These are phyloP conservation scores for Icerya purchasi DNA, from an alignment of 2,888 invertebrate genomes.

Conservation along the genomic window DNA sequence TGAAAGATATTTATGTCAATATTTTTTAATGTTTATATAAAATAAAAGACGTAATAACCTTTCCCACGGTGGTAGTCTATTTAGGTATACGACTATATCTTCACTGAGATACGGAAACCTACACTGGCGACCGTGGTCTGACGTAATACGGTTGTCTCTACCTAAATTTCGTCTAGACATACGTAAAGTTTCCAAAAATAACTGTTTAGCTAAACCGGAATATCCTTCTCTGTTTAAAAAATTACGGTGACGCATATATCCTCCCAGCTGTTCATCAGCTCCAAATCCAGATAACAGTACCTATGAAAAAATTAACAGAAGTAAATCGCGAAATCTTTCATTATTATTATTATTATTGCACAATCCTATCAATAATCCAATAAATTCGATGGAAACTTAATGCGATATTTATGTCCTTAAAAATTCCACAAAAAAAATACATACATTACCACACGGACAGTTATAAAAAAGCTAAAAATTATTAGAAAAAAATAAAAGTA, in stretches of 20 bases:
- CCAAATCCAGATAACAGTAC: conserved; percentile 76
- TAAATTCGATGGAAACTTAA: not conserved
- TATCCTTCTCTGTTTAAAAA: conserved; percentile 36
- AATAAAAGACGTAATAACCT: conserved; percentile 28
- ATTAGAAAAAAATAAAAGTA: not conserved
- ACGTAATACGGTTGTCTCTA: conserved; percentile 78
- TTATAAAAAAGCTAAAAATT: conserved; percentile 4
- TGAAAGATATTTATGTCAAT: not conserved
- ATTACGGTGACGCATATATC: conserved; percentile 72
- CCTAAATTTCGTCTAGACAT: conserved; percentile 81
- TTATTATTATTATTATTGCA: no score
- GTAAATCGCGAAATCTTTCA: no score
- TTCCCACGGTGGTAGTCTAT: conserved; percentile 41
- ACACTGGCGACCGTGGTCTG: conserved; percentile 67
- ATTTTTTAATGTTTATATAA: not conserved
- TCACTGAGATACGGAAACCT: conserved; percentile 47
- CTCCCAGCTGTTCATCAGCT: conserved; percentile 91
- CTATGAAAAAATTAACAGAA: no score
- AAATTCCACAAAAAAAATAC: not conserved
- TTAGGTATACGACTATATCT: conserved; percentile 36
- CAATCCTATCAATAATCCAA: not conserved
- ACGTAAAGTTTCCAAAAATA: conserved; percentile 57
- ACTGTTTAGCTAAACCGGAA: conserved; percentile 36
- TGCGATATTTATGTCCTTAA: not conserved
- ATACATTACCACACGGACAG: not conserved